Conservation (phyloP, 2,113 vertebrate species). For the Burhinus bistriatus region DNA sequence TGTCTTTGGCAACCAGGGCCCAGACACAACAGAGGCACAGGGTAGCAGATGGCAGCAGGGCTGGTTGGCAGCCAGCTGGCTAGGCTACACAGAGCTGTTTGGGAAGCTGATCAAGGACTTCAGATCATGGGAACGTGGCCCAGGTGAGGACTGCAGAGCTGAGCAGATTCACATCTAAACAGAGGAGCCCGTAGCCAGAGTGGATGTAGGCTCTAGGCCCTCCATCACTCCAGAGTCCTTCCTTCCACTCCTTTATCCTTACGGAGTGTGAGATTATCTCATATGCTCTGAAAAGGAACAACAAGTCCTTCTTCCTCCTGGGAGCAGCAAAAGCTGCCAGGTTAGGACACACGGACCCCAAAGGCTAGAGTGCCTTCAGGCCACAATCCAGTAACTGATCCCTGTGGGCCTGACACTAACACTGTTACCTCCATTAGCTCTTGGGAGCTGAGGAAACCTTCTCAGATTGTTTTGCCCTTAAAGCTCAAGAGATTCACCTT, state of each 20-base stretch:
- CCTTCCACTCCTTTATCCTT: not conserved
- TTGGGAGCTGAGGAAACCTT: not conserved
- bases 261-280: not conserved
- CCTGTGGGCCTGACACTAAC: not conserved
- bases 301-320: not conserved
- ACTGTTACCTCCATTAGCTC: not conserved
- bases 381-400: not conserved
- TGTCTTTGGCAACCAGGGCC: not conserved
- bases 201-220: not conserved
- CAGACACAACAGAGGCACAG: not conserved
- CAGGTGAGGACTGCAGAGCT: slow-evolving; percentile 24
- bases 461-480: not conserved
- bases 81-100: not conserved
- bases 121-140: not conserved
- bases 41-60: slow-evolving; percentile 46
- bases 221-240: not conserved
- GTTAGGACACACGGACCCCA: not conserved
- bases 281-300: not conserved
- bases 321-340: not conserved
- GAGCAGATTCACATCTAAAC: not conserved
- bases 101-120: slow-evolving; percentile 40
- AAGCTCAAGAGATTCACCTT: slow-evolving; percentile 13
- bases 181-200: not conserved
- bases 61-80: slow-evolving; percentile 54
- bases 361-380: not conserved